Evolutionary conservation across 2,113 vertebrate species (phyloP).

Genomic region (Centropristis striata): DNA sequence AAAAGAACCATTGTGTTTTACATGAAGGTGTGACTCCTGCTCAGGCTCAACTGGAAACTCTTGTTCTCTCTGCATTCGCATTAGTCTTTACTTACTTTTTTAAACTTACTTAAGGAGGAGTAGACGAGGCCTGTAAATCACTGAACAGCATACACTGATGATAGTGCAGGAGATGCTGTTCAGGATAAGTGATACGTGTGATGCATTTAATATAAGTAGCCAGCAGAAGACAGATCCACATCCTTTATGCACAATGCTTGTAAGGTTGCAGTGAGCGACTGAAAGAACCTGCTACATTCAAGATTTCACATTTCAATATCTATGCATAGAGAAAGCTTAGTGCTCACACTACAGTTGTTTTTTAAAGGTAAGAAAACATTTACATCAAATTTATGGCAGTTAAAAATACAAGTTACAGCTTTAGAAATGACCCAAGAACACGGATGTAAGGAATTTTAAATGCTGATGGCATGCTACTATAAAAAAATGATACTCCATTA

Average conservation of each 20-base stretch:
- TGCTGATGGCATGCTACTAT: no score
- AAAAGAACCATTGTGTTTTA: conserved; percentile 4
- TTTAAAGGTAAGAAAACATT: neutral
- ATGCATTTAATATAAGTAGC: conserved; percentile 3
- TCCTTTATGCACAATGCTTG: neutral
- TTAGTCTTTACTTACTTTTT: neutral
- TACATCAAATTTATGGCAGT: neutral
- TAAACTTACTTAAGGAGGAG: neutral
- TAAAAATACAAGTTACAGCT: conserved; percentile 12
- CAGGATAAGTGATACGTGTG: neutral
- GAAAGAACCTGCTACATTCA: neutral
- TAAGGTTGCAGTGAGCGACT: neutral
- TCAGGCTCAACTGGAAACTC: conserved; percentile 32
- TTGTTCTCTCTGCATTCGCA: neutral
- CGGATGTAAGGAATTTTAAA: neutral
- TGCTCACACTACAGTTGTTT: no score
- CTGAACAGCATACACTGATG: neutral
- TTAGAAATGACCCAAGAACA: neutral
- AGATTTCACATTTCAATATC: conserved; percentile 5
- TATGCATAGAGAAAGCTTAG: conserved; percentile 1
- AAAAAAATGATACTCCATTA: no score
- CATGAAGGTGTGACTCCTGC: neutral
- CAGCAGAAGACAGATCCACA: conserved; percentile 37
- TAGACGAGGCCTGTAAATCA: neutral
- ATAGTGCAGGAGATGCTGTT: neutral